Base-by-base conservation (phyloP, 2,888 invertebrate species). In the Pollenia angustigena region DNA sequence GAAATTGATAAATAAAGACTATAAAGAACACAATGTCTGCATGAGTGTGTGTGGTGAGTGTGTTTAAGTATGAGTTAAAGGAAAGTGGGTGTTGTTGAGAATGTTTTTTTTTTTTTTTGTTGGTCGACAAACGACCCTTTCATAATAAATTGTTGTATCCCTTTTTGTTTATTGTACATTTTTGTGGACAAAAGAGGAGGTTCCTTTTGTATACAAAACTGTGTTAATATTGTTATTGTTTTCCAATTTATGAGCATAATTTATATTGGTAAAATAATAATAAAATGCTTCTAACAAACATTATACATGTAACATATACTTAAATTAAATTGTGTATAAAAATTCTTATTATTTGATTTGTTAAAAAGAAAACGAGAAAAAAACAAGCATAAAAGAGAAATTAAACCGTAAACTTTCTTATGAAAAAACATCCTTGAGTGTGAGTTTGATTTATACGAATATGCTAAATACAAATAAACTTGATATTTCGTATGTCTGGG, bases 171-270 rank as follows among this genome's bases (percentile, higher is more conserved):
- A 46, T 78, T 68, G 12, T 48, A 6, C 32, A 32, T 32, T 32
- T 4, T 32, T 32, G 32, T 32, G 4, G 32, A 6, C 23, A 16
- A 48, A 40, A 50, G 18, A 54, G 14, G 11, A 40, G 16, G 12
- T 42, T 50, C 42, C 40, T 66, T 11, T 14, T 56, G 16, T 52
- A 4, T 6, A 16, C 7, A 60, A n/a, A 64, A 16, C 14, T 12
- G 0, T 16, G 14, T 12, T 40, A 10, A 48, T 32, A 32, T 32
- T 42, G 68, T 42, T 68, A 8, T 60, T 69, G 46, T 50, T 71
- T 42, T 54, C 7, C 12, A 64, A 81, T 72, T 81, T 72, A 72
- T 81, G 46, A 66, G 54, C 32, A 48, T 40, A 81, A 81, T 64
- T 81, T 54, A 46, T 66, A 72, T 72, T 72, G 64, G 40, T 60